phyloP scores from a whole-genome alignment of 1,140 invertebrate genomes.

The Ostrea edulis region DNA sequence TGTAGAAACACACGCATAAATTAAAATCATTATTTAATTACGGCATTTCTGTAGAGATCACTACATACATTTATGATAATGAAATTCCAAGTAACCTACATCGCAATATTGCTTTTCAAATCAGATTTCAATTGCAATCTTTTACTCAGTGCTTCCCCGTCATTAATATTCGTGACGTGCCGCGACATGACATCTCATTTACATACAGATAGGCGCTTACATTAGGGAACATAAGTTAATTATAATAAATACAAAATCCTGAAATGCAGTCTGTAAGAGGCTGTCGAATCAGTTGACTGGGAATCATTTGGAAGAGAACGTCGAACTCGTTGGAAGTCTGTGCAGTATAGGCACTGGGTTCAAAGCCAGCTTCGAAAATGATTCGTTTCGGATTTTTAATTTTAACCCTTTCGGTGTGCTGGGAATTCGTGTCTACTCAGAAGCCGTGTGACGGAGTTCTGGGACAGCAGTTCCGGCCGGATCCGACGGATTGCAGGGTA shows the following conservation, averaged over 20 bases:
- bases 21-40: no score
- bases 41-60: no score
- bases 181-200: conserved; percentile 29
- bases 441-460: conserved; percentile 46
- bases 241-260: conserved; percentile 1
- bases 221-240: background rate
- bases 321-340: background rate
- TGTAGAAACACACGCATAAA: no score
- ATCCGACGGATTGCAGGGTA: conserved; percentile 48
- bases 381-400: conserved; percentile 19
- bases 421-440: background rate
- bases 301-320: background rate
- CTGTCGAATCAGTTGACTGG: background rate
- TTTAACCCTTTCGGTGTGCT: background rate
- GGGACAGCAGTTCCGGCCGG: conserved; percentile 51
- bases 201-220: background rate
- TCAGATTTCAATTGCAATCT: background rate
- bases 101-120: background rate
- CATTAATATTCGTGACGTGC: conserved; percentile 5
- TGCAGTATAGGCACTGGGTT: background rate
- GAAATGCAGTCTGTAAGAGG: background rate
- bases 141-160: background rate
- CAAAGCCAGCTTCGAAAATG: background rate
- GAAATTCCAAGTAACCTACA: background rate
- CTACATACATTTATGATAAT: background rate